Evolutionary conservation across 2,113 vertebrate genomes (phyloP).

Genomic region (rat (Rattus norvegicus)): DNA sequence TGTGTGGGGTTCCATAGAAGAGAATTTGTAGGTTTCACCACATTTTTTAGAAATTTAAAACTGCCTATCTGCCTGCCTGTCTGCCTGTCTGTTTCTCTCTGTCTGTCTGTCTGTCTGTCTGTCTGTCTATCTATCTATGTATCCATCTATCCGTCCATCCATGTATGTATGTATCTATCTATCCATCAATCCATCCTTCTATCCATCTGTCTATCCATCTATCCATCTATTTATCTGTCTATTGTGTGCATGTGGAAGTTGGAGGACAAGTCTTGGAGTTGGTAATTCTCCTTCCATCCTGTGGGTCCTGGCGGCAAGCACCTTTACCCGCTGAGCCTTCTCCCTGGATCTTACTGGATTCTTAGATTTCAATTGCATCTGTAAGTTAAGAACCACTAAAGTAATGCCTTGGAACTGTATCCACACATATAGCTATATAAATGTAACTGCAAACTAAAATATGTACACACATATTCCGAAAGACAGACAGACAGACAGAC

Average conservation of each 20-base stretch:
- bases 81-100: too few species aligned
- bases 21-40: not conserved
- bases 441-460: not conserved
- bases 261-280: not conserved
- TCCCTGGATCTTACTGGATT: not conserved
- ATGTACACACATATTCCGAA: not conserved
- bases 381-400: slow-evolving; percentile 23
- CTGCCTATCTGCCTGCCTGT: too few species aligned
- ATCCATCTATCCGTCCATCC: too few species aligned
- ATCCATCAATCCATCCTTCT: too few species aligned
- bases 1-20: not conserved
- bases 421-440: not conserved
- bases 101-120: too few species aligned
- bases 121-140: too few species aligned
- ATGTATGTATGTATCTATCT: too few species aligned
- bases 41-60: not conserved
- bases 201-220: too few species aligned
- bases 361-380: not conserved
- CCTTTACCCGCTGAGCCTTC: not conserved
- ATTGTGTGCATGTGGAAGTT: too few species aligned
- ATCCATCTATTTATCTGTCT: not conserved
- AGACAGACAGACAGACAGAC: not conserved
- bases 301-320: too few species aligned
- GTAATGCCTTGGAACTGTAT: slow-evolving; percentile 9
- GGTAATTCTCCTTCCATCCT: not conserved